These are phyloP conservation scores for Pectinophora gossypiella DNA, from an alignment of 1,140 invertebrate species.

Conservation along the genomic window DNA sequence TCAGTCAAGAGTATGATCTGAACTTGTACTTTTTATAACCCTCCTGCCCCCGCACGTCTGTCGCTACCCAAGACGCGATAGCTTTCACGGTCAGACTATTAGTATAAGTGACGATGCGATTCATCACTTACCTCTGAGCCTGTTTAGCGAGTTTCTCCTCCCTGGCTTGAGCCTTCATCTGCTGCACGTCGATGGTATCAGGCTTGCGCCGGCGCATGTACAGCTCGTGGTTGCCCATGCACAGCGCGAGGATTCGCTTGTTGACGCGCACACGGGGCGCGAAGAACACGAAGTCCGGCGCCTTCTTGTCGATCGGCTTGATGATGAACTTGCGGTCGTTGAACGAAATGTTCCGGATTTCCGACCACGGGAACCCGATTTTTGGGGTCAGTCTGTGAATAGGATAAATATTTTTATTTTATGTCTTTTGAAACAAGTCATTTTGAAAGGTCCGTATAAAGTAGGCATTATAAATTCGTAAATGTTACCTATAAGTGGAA, in stretches of 20 bases:
- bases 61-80: no score
- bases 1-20: no score
- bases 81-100: no score
- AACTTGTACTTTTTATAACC: no score
- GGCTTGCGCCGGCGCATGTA: slow-evolving; percentile 98
- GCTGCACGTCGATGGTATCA: slow-evolving; percentile 98
- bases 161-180: slow-evolving; percentile 98
- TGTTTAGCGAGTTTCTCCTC: slow-evolving; percentile 95
- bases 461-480: no score
- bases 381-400: slow-evolving; percentile 89
- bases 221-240: slow-evolving; percentile 98
- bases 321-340: slow-evolving; percentile 99
- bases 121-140: slow-evolving; percentile 86
- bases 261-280: slow-evolving; percentile 97
- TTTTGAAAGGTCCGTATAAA: no score
- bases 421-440: no score
- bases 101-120: no score
- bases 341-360: slow-evolving; percentile 99
- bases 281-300: slow-evolving; percentile 99
- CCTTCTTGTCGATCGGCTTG: slow-evolving; percentile 99
- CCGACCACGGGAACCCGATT: slow-evolving; percentile 99
- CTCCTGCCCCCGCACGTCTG: no score
- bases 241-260: slow-evolving; percentile 97
- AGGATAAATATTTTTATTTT: no score
- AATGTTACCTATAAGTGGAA: no score